Conservation (phyloP, 2,888 invertebrate genomes). For the Dolichomitus sp. region DNA sequence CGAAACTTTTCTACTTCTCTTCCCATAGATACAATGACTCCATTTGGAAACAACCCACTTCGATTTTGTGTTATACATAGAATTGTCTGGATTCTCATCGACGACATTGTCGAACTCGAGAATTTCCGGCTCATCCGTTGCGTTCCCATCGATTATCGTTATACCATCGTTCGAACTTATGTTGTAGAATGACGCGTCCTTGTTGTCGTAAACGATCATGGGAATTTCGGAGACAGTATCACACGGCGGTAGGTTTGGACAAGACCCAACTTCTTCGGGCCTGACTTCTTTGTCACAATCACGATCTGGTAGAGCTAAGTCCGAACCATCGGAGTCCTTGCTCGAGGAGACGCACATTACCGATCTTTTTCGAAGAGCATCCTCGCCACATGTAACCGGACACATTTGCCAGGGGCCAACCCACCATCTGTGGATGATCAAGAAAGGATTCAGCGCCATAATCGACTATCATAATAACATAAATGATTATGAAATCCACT, state of each 20-base stretch:
- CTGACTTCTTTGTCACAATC: slow-evolving; percentile 90
- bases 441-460: background rate
- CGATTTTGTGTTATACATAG: slow-evolving; percentile 80
- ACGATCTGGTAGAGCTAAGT: slow-evolving; percentile 92
- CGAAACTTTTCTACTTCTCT: slow-evolving; percentile 77
- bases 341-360: slow-evolving; percentile 90
- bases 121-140: slow-evolving; percentile 81
- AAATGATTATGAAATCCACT: background rate
- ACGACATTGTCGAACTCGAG: slow-evolving; percentile 83
- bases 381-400: slow-evolving; percentile 90
- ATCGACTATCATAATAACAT: background rate
- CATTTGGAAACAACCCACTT: slow-evolving; percentile 82
- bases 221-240: slow-evolving; percentile 78
- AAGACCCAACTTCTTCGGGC: slow-evolving; percentile 90
- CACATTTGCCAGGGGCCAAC: slow-evolving; percentile 95
- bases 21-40: slow-evolving; percentile 78
- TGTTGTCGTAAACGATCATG: slow-evolving; percentile 79
- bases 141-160: slow-evolving; percentile 74
- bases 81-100: slow-evolving; percentile 80
- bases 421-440: slow-evolving; percentile 90
- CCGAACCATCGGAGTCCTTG: slow-evolving; percentile 88
- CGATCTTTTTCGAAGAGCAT: slow-evolving; percentile 89
- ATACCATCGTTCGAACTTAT: slow-evolving; percentile 77
- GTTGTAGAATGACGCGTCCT: slow-evolving; percentile 80
- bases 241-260: slow-evolving; percentile 87